Percentiles rank a stretch among this genome's conserved stretches.
phyloP scores from a whole-genome alignment of 1,140 invertebrate genomes.

The Sitobion miscanthi region DNA sequence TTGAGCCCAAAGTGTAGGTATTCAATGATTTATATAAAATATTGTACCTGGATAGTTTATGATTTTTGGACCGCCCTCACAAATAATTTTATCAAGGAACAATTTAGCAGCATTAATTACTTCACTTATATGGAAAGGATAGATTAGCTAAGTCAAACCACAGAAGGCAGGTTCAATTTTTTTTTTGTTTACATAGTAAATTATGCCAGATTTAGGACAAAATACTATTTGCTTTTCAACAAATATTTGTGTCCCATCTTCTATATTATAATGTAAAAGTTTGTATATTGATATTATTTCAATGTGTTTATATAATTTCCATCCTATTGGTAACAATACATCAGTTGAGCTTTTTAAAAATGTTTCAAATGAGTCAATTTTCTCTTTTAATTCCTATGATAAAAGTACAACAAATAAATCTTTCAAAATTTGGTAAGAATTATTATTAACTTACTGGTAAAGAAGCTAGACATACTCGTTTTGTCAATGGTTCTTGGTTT shows the following conservation, averaged over 20 bases:
- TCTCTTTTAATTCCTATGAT: background rate
- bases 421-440: no score
- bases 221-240: background rate
- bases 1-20: background rate
- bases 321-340: background rate
- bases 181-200: background rate
- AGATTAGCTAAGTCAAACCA: background rate
- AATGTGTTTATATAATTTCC: background rate
- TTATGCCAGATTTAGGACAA: background rate
- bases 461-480: no score
- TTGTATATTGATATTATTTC: constrained; percentile 4
- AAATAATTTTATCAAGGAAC: background rate
- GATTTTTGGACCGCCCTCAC: background rate
- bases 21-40: background rate
- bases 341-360: background rate
- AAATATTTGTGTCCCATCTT: background rate
- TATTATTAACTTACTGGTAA: no score
- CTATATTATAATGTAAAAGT: background rate
- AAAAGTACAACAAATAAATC: background rate
- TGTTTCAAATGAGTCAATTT: background rate
- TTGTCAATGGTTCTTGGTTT: no score
- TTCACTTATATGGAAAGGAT: background rate
- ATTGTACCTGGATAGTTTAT: background rate
- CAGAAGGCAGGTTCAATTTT: background rate
- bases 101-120: background rate